Evolutionary conservation across 2,888 invertebrate species (phyloP).

Genomic region (Machimus rusticus): DNA sequence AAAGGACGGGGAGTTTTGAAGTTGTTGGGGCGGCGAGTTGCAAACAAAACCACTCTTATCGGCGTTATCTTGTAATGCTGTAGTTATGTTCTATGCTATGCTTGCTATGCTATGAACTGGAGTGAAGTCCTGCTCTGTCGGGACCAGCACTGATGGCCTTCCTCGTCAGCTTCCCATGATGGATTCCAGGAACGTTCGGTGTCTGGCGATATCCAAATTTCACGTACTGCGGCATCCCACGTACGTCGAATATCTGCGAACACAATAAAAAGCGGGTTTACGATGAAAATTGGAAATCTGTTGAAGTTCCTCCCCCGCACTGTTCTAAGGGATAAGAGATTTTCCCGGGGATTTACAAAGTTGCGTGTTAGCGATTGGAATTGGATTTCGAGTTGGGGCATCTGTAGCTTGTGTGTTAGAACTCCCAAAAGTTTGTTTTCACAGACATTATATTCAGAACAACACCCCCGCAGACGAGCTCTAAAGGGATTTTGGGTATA

Average conservation of each 20-base stretch:
- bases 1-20: neutral
- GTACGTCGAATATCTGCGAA: neutral
- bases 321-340: neutral
- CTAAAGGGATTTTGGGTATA: neutral
- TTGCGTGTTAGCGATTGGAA: constrained; percentile 19
- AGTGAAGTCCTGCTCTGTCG: neutral
- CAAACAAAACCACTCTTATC: neutral
- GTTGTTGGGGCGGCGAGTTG: neutral
- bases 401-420: neutral
- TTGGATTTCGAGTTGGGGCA: neutral
- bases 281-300: constrained; percentile 15
- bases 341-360: neutral
- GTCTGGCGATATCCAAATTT: neutral
- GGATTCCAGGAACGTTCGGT: neutral
- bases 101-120: no score
- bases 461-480: neutral
- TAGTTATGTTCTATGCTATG: neutral
- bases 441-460: neutral
- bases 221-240: neutral
- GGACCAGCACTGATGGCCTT: neutral
- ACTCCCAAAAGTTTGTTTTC: neutral
- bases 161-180: neutral
- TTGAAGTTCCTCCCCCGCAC: neutral
- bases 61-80: neutral
- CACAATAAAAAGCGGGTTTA: constrained; percentile 3